Conservation (phyloP, 2,888 invertebrate genomes). For the Zeuzera pyrina region DNA sequence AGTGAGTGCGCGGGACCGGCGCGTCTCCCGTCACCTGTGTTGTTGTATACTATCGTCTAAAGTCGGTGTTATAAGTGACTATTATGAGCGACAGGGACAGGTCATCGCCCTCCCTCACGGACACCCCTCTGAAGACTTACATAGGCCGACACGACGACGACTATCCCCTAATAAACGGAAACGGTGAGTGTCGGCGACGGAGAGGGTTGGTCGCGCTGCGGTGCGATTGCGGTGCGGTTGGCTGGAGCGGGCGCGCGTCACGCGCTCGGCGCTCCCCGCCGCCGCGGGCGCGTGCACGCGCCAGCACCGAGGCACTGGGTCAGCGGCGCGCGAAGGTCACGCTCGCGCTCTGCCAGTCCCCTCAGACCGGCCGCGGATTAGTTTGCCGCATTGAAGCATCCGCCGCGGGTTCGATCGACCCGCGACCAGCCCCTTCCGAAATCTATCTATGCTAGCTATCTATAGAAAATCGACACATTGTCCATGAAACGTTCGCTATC, state of each 20-base stretch:
- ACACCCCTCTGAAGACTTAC: slow-evolving; percentile 90
- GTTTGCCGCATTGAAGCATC: slow-evolving; percentile 59
- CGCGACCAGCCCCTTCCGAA: slow-evolving; percentile 35
- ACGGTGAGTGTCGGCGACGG: slow-evolving; percentile 66
- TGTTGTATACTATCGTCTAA: slow-evolving; percentile 40
- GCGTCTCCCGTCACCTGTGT: slow-evolving; percentile 37
- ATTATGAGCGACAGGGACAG: slow-evolving; percentile 93
- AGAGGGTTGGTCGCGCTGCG: slow-evolving; percentile 22
- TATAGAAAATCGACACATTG: background rate
- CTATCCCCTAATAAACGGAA: slow-evolving; percentile 84
- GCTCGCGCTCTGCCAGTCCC: slow-evolving; percentile 10
- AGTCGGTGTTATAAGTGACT: slow-evolving; percentile 67
- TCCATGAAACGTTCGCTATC: no score
- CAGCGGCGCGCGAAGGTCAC: slow-evolving; percentile 15
- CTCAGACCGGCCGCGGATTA: slow-evolving; percentile 22
- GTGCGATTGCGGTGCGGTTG: slow-evolving; percentile 18
- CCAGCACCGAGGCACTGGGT: slow-evolving; percentile 24
- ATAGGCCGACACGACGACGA: slow-evolving; percentile 87
- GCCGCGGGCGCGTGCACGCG: slow-evolving; percentile 18
- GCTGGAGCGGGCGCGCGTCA: slow-evolving; percentile 21
- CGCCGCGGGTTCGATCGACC: slow-evolving; percentile 56
- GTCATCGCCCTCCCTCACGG: slow-evolving; percentile 90
- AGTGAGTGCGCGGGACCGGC: slow-evolving; percentile 58
- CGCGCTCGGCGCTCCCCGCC: slow-evolving; percentile 25
- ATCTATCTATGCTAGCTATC: slow-evolving; percentile 16